Base-by-base conservation (phyloP, 2,888 invertebrate species). In the Byasa hedistus region DNA sequence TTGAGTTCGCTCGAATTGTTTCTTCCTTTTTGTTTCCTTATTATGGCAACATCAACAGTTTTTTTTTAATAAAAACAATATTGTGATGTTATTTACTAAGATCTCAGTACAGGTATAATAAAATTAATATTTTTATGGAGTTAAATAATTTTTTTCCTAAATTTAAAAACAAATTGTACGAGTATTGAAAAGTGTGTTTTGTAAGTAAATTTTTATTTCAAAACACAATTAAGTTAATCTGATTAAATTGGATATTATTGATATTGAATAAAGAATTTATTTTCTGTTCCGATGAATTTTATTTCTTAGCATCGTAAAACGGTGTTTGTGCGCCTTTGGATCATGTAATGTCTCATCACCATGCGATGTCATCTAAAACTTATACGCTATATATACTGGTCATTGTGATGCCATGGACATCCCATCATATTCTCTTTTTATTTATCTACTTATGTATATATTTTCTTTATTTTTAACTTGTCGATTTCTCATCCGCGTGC, bases 181-280 rank as follows among this genome's bases (percentile, higher is more conserved):
- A 75, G 73, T 75, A 75, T 75, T 75, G 68, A 71, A 74, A 70
- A 69, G 58, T 67, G 70, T 73, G 73, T 73, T 70, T 72, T 74
- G 72, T 69, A 66, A 64, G 61, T 69, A 60, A 65, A 70, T 76
- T 76, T 79, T 75, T 75, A 77, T 59, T 78, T 79, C 76, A 74
- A 73, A 79, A 76, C 74, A 77, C 80, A 71, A 68, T 80, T 85
- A 79, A 76, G 84, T 88, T 86, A 85, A 89, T 88, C 88, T 89
- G 88, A 90, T 89, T 59, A 81, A 83, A 89, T 89, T 89, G 88
- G 91, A 90, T 87, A 86, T 87, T 83, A 83, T 82, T 81, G 84
- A 88, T 81, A 86, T 83, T 80, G 82, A 87, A 88, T 90, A 90
- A 91, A 91, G 89, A 91, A 89, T 91, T 91, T 91, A 90, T 90